Evolutionary conservation across 1,140 invertebrate genomes (phyloP).

Genomic region (Apis dorsata): DNA sequence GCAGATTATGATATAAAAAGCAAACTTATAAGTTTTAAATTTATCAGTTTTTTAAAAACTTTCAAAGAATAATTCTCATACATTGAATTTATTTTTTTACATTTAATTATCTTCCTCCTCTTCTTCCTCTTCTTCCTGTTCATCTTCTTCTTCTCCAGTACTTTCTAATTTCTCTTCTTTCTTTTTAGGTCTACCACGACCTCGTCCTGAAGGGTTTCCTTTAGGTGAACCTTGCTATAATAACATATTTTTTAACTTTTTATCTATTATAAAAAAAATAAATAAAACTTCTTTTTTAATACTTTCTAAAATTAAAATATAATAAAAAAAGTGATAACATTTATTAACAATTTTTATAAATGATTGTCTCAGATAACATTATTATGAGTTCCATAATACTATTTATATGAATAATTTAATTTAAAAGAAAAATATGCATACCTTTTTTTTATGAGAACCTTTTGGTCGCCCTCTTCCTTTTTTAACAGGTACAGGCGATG

Average conservation of each 20-base stretch:
- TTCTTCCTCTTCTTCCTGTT: constrained; percentile 79
- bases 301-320: neutral
- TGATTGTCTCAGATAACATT: neutral
- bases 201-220: constrained; percentile 71
- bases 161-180: constrained; percentile 80
- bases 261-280: neutral
- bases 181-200: constrained; percentile 79
- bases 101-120: constrained; percentile 76
- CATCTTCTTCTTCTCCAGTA: constrained; percentile 79
- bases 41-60: constrained; percentile 48
- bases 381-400: no score
- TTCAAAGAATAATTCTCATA: constrained; percentile 57
- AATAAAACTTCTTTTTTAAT: neutral
- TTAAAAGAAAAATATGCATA: constrained; percentile 37
- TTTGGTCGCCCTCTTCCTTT: constrained; percentile 79
- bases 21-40: constrained; percentile 47
- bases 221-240: constrained; percentile 71
- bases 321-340: neutral
- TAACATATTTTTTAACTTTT: neutral
- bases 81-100: constrained; percentile 49
- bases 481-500: constrained; percentile 77
- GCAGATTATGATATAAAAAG: constrained; percentile 49
- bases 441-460: constrained; percentile 79
- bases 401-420: no score
- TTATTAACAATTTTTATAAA: neutral